Base-by-base conservation (phyloP, 2,113 vertebrate genomes). In the Oreochromis aureus region DNA sequence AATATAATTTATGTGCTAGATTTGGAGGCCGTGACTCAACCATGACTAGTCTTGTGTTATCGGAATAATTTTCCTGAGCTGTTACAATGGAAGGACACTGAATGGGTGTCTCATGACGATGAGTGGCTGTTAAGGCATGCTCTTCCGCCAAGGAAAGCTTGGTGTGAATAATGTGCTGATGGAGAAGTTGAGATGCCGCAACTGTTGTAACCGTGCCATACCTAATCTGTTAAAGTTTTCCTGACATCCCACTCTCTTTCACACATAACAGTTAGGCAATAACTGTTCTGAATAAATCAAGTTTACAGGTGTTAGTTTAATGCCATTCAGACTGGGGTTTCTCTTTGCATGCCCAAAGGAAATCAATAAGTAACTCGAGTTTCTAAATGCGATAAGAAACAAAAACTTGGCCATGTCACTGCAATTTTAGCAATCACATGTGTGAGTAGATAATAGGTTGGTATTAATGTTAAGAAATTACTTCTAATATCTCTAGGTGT, bases 81-180 rank as follows among this genome's bases (percentile, higher is more conserved):
- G 44, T 51, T 76, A 76, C 41, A 30, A 32, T 3, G 18, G 11
- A 44, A 39, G 41, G 13, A 58, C 39, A 44, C 2, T 51, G 54
- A 73, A 79, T 48, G 36, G 55, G 10, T 69, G 48, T 66, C 73
- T 79, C 5, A 27, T 87, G 82, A 83, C 22, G 39, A 88, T 63
- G 84, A 81, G 54, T 85, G 80, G 30, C 69, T 80, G 71, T 79
- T 69, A 71, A 88, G 34, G 10, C 81, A 22, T n/a, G 22, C 22
- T 44, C 53, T 9, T 80, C 34, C 2, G 76, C 80, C 85, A 87
- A 87, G 76, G 63, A 91, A 81, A 86, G 7, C 55, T 69, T 55
- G 87, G 58, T 36, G 41, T 7, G 73, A 81, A 61, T 61, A 54
- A 73, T 61, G 32, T 80, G 71, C 19, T 13, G 24, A 82, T 89